These are phyloP conservation scores for Acrocephalus kingi DNA, from an alignment of 2,113 vertebrate species.

Conservation along the genomic window DNA sequence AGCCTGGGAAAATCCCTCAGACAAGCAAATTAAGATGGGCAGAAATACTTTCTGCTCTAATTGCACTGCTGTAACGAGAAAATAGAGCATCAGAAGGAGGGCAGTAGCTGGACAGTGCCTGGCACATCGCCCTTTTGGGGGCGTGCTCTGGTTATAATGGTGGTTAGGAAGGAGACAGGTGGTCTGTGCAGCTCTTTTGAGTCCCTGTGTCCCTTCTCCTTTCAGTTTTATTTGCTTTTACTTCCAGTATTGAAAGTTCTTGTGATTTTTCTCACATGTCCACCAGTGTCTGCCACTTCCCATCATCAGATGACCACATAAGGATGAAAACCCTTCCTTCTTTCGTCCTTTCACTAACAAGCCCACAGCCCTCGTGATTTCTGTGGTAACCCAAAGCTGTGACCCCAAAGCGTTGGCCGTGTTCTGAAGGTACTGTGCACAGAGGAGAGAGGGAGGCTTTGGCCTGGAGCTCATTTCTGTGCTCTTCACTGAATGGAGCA, in stretches of 20 bases:
- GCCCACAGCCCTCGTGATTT: neutral
- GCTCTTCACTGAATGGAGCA: too few species aligned
- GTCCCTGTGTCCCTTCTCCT: neutral
- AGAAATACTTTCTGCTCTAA: neutral
- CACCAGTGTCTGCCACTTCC: neutral
- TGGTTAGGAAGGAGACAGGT: neutral
- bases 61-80: neutral
- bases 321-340: neutral
- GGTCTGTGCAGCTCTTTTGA: neutral
- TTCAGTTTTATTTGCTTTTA: neutral
- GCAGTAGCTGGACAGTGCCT: neutral
- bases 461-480: accelerated
- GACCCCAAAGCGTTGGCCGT: accelerated
- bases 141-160: neutral
- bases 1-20: neutral
- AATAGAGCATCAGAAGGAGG: neutral
- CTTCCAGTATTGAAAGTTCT: neutral
- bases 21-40: neutral
- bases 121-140: accelerated
- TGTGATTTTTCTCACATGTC: neutral
- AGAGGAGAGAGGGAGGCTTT: accelerated
- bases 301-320: neutral
- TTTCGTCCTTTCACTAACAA: neutral
- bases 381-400: neutral
- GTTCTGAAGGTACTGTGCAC: neutral